Evolutionary conservation across 2,888 invertebrate genomes (phyloP).

Genomic region (Pantelozetes paolii): DNA sequence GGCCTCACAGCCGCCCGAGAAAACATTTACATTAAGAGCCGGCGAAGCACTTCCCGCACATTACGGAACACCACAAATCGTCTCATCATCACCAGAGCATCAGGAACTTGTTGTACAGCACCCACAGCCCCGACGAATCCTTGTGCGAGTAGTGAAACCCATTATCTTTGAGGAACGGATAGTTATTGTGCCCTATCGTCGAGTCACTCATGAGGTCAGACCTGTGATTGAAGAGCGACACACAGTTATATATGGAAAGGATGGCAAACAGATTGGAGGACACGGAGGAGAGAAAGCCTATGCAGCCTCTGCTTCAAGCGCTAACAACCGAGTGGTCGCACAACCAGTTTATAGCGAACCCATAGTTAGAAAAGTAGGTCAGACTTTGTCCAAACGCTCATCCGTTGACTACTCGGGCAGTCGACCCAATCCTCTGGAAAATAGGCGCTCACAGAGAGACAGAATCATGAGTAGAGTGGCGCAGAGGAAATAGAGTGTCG

Average conservation of each 20-base stretch:
- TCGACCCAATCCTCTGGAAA: slow-evolving; percentile 7
- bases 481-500: not conserved
- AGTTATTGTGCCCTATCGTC: slow-evolving; percentile 41
- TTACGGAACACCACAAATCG: slow-evolving; percentile 17
- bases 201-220: slow-evolving; percentile 38
- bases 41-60: slow-evolving; percentile 36
- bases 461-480: not conserved
- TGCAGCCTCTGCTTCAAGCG: slow-evolving; percentile 5
- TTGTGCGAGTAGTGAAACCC: slow-evolving; percentile 39
- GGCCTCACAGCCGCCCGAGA: slow-evolving; percentile 35
- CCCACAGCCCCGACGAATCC: slow-evolving; percentile 36
- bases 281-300: not conserved
- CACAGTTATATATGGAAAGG: slow-evolving; percentile 41
- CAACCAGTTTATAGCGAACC: slow-evolving; percentile 40
- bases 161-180: slow-evolving; percentile 41
- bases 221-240: slow-evolving; percentile 40
- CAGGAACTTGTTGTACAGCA: slow-evolving; percentile 41
- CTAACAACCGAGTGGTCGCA: slow-evolving; percentile 29
- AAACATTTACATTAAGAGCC: slow-evolving; percentile 38
- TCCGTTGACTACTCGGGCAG: not conserved
- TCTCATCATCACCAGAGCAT: slow-evolving; percentile 8
- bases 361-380: slow-evolving; percentile 37
- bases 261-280: slow-evolving; percentile 40
- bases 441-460: slow-evolving; percentile 20
- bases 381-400: slow-evolving; percentile 30